Base-by-base conservation (phyloP, 2,888 invertebrate genomes). In the Scotopteryx bipunctaria region DNA sequence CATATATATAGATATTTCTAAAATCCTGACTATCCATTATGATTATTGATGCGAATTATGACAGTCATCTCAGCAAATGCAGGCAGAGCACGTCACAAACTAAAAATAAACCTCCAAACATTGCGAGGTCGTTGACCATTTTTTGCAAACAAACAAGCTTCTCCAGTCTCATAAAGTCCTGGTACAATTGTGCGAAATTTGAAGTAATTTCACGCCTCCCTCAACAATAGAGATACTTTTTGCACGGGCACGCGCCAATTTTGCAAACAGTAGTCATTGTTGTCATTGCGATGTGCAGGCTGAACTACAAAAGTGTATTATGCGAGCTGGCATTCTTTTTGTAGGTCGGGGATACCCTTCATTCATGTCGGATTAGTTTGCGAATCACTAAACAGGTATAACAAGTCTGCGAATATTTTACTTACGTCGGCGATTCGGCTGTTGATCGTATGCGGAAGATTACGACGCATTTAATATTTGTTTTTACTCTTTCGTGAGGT, bases 131-230 rank as follows among this genome's bases (percentile, higher is more conserved):
- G 35, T 46, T 65, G 69, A 63, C 56, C 55, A 59, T 48, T 70
- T 66, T 73, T 75, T 65, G 70, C 68, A 67, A 76, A 78, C 68
- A 81, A 64, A 73, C 69, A 67, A 76, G 63, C 71, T 79, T 76
- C 69, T 71, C 29, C 38, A 55, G 51, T 59, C 48, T 76, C 59
- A 76, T 89, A 67, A 59, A 71, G 64, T 73, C 87, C 84, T 87
- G 67, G 86, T 89, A 87, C 76, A 81, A 81, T 85, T 89, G 88
- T 90, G 90, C 90, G 88, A 89, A 90, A 80, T 82, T n/a, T 83
- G 82, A 83, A 84, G 86, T 84, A 87, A 86, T 81, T 81, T 76
- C 70, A 74, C 73, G 74, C 72, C 75, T 75, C 79, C 77, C 68
- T 73, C 76, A 73, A 75, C 64, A 76, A 71, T 69, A 66, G 62